Conservation (phyloP, 2,113 vertebrate species). For the Syngnathoides biaculeatus region DNA sequence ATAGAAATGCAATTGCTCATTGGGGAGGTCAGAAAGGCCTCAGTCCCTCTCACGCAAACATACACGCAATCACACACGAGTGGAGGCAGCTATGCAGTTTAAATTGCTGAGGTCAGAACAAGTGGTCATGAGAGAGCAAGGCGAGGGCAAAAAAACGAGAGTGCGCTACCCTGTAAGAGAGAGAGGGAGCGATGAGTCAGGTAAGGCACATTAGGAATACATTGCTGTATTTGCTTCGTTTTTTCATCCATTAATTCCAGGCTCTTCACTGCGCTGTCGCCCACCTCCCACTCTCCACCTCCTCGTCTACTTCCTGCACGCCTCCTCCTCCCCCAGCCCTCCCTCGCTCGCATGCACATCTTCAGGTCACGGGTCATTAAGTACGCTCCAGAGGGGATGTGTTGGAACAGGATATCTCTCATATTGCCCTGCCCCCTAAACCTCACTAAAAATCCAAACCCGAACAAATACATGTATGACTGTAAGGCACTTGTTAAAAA, state of each 20-base stretch:
- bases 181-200: conserved; percentile 8
- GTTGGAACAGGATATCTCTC: conserved; percentile 66
- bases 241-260: conserved; percentile 55
- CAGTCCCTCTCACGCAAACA: conserved; percentile 1
- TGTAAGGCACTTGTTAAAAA: conserved; percentile 21
- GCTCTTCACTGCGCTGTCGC: conserved; percentile 12
- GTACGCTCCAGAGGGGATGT: conserved; percentile 64
- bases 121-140: neutral
- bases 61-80: conserved; percentile 11
- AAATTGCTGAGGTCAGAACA: conserved; percentile 16
- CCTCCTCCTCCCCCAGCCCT: conserved; percentile 12
- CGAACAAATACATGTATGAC: conserved; percentile 35
- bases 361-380: conserved; percentile 72
- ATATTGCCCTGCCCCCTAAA: conserved; percentile 52
- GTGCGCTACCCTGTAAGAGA: neutral
- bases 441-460: conserved; percentile 46
- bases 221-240: conserved; percentile 29
- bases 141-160: neutral
- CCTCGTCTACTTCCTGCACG: neutral
- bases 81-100: conserved; percentile 4
- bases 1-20: conserved; percentile 51
- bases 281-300: conserved; percentile 15
- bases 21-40: conserved; percentile 43
- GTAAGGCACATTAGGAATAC: conserved; percentile 33
- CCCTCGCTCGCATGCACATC: conserved; percentile 55